A percentile compares a stretch with the other conserved stretches of the same genome.
phyloP scores from a whole-genome alignment of 2,113 vertebrate genomes.

The Stigmatopora nigra region DNA sequence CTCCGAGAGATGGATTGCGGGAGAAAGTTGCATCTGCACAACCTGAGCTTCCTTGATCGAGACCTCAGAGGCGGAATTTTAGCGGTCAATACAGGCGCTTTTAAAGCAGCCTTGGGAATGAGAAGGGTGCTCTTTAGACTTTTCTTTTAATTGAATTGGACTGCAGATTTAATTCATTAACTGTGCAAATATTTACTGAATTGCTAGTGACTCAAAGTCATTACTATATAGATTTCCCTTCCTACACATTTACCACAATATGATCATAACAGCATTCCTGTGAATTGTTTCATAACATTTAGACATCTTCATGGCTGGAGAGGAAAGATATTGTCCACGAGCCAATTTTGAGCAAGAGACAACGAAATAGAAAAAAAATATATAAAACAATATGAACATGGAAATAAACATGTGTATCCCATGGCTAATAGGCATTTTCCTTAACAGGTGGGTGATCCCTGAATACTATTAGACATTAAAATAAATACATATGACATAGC shows the following conservation, averaged over 20 bases:
- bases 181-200: conserved; percentile 65
- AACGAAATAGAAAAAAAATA: not conserved
- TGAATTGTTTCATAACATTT: not conserved
- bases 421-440: not conserved
- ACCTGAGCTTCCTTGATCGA: conserved; percentile 18
- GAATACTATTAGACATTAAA: no score
- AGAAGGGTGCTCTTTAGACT: not conserved
- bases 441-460: not conserved
- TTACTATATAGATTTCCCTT: conserved; percentile 44
- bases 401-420: not conserved
- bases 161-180: conserved; percentile 60
- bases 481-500: no score
- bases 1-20: conserved; percentile 16
- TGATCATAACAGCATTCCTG: not conserved
- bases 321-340: not conserved
- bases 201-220: conserved; percentile 53
- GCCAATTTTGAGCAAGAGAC: not conserved
- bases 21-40: not conserved
- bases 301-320: not conserved
- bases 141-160: conserved; percentile 51
- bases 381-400: not conserved
- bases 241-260: conserved; percentile 1
- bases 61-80: conserved; percentile 15
- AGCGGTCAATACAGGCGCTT: conserved; percentile 22
- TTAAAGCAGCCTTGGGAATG: conserved; percentile 4